Base-by-base conservation (phyloP, 2,888 invertebrate genomes). In the Mythimna vitellina region DNA sequence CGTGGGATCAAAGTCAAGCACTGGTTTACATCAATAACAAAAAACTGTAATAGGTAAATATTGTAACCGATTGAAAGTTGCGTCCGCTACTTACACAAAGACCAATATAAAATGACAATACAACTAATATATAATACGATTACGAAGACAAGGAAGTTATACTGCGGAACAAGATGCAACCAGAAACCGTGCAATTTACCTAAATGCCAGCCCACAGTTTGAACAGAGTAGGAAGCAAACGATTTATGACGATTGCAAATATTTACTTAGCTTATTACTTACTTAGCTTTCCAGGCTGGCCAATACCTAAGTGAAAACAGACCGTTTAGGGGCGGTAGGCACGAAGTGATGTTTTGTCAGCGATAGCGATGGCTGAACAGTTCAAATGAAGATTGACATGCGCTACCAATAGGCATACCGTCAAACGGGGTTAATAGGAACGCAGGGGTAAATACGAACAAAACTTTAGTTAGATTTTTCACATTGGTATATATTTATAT, bases 141-240 rank as follows among this genome's bases (percentile, higher is more conserved):
- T 49, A 54, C n/a, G n/a, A 51, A 9, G 29, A 65, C 70, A 9
- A 76, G 70, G 65, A 78, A 78, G 65, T 53, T 42, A 5, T 20
- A 38, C n/a, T 64, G 17, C 60, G 77, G 63, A 66, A 76, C 53
- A 53, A 56, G 66, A 81, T 77, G 64, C 54, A 66, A 81, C 81
- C 56, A 70, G 58, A 70, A 42, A 81, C 63, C 35, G 38, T 70
- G 32, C 49, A 76, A 76, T 78, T 71, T 66, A 67, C 7, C 29
- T 49, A 67, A 76, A 76, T 76, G 66, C 56, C 71, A 67, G 32
- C 67, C n/a, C 35, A 51, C 22, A 32, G 51, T 49, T 12, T 20
- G n/a, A 51, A 65, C 46, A 25, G 32, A 46, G 54, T 54, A 65
- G 65, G 81, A 81, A 81, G 77, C 64, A 2, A 76, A 57, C 56